Evolutionary conservation across 2,888 invertebrate genomes (phyloP).

Genomic region (Teleogryllus oceanicus): DNA sequence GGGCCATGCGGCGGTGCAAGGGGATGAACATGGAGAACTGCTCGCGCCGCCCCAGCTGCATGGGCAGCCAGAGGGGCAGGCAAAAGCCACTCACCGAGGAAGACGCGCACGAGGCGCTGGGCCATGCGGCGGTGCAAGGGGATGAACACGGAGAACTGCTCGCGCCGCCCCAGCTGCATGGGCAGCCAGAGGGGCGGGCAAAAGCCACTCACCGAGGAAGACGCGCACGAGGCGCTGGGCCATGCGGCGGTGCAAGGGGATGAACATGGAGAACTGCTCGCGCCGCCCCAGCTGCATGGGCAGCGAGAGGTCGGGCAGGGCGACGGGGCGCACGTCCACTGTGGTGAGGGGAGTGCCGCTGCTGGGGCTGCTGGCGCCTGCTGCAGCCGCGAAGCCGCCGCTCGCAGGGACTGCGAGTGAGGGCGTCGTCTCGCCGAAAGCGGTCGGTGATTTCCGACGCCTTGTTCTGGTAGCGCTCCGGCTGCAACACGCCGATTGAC

Average conservation of each 20-base stretch:
- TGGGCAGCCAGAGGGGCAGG: slow-evolving; percentile 48
- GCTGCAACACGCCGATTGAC: too few species aligned
- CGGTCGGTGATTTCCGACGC: too few species aligned
- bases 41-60: slow-evolving; percentile 60
- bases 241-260: slow-evolving; percentile 65
- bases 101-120: slow-evolving; percentile 63
- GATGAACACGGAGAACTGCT: slow-evolving; percentile 71
- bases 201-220: slow-evolving; percentile 57
- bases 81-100: slow-evolving; percentile 55
- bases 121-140: slow-evolving; percentile 69
- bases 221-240: slow-evolving; percentile 67
- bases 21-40: slow-evolving; percentile 74
- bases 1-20: slow-evolving; percentile 66
- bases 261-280: slow-evolving; percentile 70
- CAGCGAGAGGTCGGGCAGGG: slow-evolving; percentile 42
- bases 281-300: slow-evolving; percentile 61
- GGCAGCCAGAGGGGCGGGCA: slow-evolving; percentile 47
- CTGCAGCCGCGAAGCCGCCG: too few species aligned
- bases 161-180: slow-evolving; percentile 59
- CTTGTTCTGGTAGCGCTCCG: too few species aligned
- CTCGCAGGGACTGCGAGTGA: too few species aligned
- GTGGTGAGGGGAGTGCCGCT: too few species aligned
- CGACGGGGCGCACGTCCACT: neutral
- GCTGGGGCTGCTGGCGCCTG: too few species aligned
- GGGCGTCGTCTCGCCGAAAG: too few species aligned